A percentile compares a stretch with the other conserved stretches of the same genome.
phyloP scores from a whole-genome alignment of 2,888 invertebrate species.

The Blastobasis lacticolella region DNA sequence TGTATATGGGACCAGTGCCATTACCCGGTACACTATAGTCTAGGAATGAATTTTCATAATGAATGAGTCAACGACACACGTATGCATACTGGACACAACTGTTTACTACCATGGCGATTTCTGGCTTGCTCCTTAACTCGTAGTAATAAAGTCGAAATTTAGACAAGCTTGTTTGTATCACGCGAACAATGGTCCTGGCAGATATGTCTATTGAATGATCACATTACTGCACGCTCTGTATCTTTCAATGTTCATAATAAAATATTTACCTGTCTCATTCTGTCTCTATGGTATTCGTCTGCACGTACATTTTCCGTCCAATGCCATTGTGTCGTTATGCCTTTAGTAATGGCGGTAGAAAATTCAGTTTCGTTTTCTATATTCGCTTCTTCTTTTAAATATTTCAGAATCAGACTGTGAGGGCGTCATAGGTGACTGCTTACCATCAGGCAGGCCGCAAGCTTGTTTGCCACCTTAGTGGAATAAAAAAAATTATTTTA shows the following conservation, averaged over 20 bases:
- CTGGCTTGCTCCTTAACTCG: too few relatives aligned
- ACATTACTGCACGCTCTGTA: conserved; percentile 53
- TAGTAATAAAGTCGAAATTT: conserved; percentile 12
- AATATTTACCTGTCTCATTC: conserved; percentile 24
- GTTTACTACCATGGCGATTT: not conserved
- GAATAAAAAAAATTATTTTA: too few relatives aligned
- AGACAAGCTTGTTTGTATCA: conserved; percentile 10
- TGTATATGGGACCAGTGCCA: too few relatives aligned
- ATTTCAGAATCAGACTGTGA: too few relatives aligned
- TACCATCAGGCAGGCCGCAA: too few relatives aligned
- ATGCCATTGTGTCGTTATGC: too few relatives aligned
- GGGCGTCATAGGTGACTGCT: too few relatives aligned
- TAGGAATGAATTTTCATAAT: conserved; percentile 44
- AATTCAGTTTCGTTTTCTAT: too few relatives aligned
- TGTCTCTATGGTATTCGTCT: conserved; percentile 6
- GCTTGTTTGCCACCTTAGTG: too few relatives aligned
- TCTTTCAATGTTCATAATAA: conserved; percentile 53
- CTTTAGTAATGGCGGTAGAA: too few relatives aligned
- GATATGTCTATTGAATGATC: conserved; percentile 50
- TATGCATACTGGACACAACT: conserved; percentile 22
- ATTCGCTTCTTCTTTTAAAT: too few relatives aligned
- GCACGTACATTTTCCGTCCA: too few relatives aligned
- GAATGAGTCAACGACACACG: conserved; percentile 51
- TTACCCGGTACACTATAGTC: conserved; percentile 10
- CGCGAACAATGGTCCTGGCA: conserved; percentile 25